Evolutionary conservation across 2,797 vertebrate species (phyloP).

Genomic region (Arctocebus calabarensis): DNA sequence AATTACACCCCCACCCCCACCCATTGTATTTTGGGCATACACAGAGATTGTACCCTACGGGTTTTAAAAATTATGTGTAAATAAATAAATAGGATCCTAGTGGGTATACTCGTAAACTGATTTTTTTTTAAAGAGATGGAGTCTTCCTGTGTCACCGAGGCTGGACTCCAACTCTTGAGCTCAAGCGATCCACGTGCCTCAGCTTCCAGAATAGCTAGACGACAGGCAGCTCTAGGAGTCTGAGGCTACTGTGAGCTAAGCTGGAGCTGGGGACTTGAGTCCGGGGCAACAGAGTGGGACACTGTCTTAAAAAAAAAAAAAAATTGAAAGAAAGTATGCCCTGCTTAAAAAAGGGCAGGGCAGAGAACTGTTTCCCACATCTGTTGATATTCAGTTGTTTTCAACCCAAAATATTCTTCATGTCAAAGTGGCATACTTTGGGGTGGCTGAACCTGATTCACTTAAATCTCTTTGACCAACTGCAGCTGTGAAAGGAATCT

Average conservation of each 20-base stretch:
- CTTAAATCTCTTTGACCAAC: not conserved
- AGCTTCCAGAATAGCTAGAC: not conserved
- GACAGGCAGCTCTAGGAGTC: too few relatives aligned
- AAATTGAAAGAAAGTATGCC: too few relatives aligned
- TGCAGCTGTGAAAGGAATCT: not conserved
- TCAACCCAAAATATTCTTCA: not conserved
- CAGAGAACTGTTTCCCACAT: not conserved
- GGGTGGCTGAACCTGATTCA: not conserved
- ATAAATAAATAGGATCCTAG: not conserved
- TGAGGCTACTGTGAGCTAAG: too few relatives aligned
- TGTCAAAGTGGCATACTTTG: not conserved
- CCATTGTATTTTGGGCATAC: accelerated
- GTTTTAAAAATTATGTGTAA: not conserved
- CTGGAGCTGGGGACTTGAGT: too few relatives aligned
- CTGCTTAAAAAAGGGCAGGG: not conserved
- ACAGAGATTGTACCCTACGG: accelerated
- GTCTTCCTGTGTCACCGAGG: not conserved
- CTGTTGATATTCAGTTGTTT: not conserved
- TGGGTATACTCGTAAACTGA: not conserved
- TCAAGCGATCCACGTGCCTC: not conserved
- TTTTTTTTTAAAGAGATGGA: not conserved
- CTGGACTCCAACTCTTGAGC: not conserved
- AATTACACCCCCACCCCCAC: not conserved
- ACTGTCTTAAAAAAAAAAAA: too few relatives aligned
- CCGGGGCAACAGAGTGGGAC: too few relatives aligned